Percentiles rank a stretch among this genome's conserved stretches.
These are phyloP conservation scores for Tiphia femorata DNA, from an alignment of 2,888 invertebrate genomes.

Conservation along the genomic window DNA sequence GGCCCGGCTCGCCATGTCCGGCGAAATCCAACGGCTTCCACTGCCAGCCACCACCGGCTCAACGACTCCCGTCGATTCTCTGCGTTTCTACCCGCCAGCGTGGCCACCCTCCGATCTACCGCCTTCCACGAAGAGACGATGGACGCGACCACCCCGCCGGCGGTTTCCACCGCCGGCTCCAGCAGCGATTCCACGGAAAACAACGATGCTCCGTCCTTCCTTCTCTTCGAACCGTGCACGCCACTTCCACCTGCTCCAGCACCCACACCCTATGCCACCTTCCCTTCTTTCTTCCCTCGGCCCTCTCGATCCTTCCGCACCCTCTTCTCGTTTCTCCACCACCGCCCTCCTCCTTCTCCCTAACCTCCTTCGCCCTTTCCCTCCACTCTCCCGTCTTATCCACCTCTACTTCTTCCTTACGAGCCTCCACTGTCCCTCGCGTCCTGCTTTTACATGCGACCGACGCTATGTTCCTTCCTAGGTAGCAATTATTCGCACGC, in stretches of 20 bases:
- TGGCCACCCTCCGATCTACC: conserved; percentile 46
- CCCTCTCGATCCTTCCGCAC: conserved; percentile 28
- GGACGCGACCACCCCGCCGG: background rate
- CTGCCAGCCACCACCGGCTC: conserved; percentile 44
- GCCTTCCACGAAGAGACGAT: conserved; percentile 33
- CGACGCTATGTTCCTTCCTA: conserved; percentile 7
- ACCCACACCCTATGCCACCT: conserved; percentile 26
- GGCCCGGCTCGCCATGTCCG: conserved; percentile 38
- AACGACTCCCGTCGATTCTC: conserved; percentile 9
- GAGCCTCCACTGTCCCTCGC: background rate
- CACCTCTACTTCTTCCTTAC: background rate
- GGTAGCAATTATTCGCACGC: conserved; percentile 8
- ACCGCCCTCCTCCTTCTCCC: background rate
- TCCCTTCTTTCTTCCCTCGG: conserved; percentile 6
- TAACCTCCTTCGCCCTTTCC: background rate
- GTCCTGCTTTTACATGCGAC: conserved; percentile 4
- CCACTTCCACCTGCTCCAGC: conserved; percentile 8
- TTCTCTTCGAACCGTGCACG: conserved; percentile 34
- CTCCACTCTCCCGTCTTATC: background rate
- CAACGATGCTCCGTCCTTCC: conserved; percentile 17
- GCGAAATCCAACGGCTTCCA: conserved; percentile 41
- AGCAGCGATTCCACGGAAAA: background rate
- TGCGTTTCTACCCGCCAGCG: conserved; percentile 12
- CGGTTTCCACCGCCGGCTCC: conserved; percentile 14
- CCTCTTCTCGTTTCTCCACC: background rate